phyloP scores from a whole-genome alignment of 2,113 vertebrate species.

The Amphiprion percula region DNA sequence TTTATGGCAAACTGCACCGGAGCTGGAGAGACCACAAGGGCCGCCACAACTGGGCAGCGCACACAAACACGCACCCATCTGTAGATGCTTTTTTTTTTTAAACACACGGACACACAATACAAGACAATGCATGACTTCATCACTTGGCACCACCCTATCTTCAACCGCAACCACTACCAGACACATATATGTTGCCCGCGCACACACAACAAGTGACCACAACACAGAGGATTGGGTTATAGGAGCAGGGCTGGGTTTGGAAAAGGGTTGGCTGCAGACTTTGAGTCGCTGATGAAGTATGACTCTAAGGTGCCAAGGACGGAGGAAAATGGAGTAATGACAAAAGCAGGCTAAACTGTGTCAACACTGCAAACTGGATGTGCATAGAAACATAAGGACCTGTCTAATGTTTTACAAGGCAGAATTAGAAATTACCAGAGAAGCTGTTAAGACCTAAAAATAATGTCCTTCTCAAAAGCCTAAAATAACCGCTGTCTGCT shows the following conservation, averaged over 20 bases:
- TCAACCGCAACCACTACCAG: constrained; percentile 48
- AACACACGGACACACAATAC: constrained; percentile 25
- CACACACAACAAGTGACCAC: constrained; percentile 64
- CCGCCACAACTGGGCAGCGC: constrained; percentile 4
- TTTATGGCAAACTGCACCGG: constrained; percentile 54
- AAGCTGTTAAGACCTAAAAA: constrained; percentile 67
- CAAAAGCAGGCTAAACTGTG: constrained; percentile 74
- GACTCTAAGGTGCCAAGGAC: constrained; percentile 52
- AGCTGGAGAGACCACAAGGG: constrained; percentile 50
- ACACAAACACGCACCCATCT: constrained; percentile 17
- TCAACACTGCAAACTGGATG: constrained; percentile 47
- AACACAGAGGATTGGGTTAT: constrained; percentile 70
- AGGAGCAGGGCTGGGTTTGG: constrained; percentile 63
- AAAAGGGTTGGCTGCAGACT: constrained; percentile 61
- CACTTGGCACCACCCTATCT: constrained; percentile 38
- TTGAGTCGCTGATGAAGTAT: constrained; percentile 62
- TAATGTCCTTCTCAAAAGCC: constrained; percentile 40
- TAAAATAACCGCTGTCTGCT: constrained; percentile 51
- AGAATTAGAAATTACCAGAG: constrained; percentile 46
- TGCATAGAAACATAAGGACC: constrained; percentile 54
- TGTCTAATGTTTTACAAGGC: constrained; percentile 64
- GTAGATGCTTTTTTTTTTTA: constrained; percentile 12
- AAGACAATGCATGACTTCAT: constrained; percentile 64
- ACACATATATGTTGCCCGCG: constrained; percentile 26
- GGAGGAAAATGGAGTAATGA: constrained; percentile 78